Percentiles rank a stretch among this genome's conserved stretches.
These are phyloP conservation scores for Fulica atra DNA, from an alignment of 2,113 vertebrate genomes.

Conservation along the genomic window DNA sequence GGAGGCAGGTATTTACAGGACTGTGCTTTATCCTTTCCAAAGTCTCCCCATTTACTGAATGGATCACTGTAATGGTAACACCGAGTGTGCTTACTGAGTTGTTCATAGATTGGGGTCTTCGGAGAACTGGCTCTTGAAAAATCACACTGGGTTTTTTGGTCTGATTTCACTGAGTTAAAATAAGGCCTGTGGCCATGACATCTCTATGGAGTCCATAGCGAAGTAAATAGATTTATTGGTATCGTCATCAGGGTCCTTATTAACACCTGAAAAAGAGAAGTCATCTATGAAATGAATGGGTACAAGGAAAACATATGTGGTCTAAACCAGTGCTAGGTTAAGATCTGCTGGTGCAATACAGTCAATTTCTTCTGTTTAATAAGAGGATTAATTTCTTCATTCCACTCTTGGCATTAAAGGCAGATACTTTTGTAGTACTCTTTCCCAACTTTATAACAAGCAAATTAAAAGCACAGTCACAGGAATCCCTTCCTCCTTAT, in stretches of 20 bases:
- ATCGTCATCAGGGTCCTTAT: background rate
- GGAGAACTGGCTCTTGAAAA: background rate
- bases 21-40: background rate
- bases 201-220: background rate
- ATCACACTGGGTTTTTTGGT: background rate
- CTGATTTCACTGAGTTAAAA: background rate
- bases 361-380: background rate
- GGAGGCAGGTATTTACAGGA: background rate
- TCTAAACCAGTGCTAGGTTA: background rate
- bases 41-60: background rate
- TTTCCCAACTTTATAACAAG: background rate
- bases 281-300: background rate
- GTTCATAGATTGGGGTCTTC: background rate
- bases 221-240: background rate
- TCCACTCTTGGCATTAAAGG: conserved; percentile 9
- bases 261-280: background rate
- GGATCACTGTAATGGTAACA: background rate
- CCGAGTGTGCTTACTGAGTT: background rate
- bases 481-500: background rate
- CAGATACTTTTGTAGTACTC: background rate
- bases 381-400: background rate
- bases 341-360: background rate
- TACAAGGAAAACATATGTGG: background rate
- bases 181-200: background rate
- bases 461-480: conserved; percentile 22